Evolutionary conservation across 2,888 invertebrate species (phyloP).

Genomic region (Myathropa florea): DNA sequence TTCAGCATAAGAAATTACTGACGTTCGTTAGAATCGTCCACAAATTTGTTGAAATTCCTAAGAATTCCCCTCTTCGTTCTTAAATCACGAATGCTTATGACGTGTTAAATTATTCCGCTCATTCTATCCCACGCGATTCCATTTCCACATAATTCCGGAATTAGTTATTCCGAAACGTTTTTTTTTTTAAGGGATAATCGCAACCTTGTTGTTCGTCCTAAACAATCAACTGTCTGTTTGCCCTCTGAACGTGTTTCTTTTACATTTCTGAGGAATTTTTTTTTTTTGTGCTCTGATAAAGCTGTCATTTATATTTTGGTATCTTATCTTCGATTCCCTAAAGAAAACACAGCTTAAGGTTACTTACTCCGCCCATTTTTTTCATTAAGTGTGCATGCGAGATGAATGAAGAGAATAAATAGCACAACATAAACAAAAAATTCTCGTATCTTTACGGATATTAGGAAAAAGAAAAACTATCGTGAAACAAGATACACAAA

Average conservation of each 20-base stretch:
- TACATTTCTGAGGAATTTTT: constrained; percentile 6
- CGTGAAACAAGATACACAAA: background rate
- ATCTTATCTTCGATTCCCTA: background rate
- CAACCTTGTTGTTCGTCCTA: background rate
- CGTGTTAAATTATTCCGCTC: background rate
- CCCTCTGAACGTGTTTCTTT: constrained; percentile 2
- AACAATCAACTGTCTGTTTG: background rate
- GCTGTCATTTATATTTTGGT: background rate
- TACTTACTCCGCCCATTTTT: background rate
- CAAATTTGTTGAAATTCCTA: background rate
- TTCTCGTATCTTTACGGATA: background rate
- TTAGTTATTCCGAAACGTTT: background rate
- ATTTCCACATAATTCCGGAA: background rate
- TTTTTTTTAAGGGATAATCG: background rate
- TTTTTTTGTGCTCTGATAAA: background rate
- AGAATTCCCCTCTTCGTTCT: background rate
- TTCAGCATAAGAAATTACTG: no score
- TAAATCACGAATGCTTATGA: background rate
- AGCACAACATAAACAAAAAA: background rate
- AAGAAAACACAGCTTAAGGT: background rate
- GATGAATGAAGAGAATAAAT: background rate
- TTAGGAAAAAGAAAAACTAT: background rate
- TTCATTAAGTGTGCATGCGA: background rate
- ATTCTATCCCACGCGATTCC: no score
- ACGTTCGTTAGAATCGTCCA: background rate